Conservation (phyloP, 2,113 vertebrate genomes). For the Theristicus caerulescens region DNA sequence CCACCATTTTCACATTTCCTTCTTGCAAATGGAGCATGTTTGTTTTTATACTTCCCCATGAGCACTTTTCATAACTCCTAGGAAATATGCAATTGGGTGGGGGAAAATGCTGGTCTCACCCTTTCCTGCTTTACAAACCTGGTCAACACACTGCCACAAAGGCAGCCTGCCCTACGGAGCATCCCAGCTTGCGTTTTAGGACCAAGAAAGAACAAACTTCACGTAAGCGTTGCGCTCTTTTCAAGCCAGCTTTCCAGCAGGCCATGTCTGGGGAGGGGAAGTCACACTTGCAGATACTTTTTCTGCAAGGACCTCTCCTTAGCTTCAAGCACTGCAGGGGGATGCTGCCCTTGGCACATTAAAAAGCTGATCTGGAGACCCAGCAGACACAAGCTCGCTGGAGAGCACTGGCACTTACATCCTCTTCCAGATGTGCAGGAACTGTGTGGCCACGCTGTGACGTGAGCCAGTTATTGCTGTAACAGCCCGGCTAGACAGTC, state of each 20-base stretch:
- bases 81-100: background rate
- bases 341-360: background rate
- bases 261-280: rapidly evolving
- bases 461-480: background rate
- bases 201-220: background rate
- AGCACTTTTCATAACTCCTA: background rate
- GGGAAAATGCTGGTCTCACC: background rate
- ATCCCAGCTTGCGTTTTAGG: background rate
- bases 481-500: background rate
- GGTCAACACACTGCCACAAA: background rate
- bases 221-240: background rate
- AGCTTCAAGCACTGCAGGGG: background rate
- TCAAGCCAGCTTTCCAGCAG: background rate
- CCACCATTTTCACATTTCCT: background rate
- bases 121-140: background rate
- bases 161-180: background rate
- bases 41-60: background rate
- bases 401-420: background rate
- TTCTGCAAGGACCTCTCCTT: background rate
- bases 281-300: background rate
- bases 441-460: background rate
- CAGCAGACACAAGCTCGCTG: background rate
- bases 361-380: background rate
- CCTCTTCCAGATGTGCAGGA: background rate
- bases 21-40: background rate